phyloP scores from a whole-genome alignment of 2,113 vertebrate genomes.

The Merops nubicus region DNA sequence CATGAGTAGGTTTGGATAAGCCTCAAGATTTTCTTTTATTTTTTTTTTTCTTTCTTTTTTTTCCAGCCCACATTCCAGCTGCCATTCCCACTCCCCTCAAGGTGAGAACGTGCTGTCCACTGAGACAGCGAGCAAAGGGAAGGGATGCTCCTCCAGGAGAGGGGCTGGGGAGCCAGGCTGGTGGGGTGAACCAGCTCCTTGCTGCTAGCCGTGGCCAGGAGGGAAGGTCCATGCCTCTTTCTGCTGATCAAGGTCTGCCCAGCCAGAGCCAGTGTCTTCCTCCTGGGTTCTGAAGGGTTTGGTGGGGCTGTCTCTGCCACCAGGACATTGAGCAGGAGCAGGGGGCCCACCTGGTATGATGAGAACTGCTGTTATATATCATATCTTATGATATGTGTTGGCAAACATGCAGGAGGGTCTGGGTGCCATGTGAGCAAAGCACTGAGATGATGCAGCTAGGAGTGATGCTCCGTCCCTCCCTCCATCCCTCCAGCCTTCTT shows the following conservation, averaged over 20 bases:
- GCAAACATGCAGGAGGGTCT: background rate
- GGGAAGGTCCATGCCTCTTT: background rate
- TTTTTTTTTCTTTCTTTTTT: background rate
- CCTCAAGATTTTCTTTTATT: conserved; percentile 53
- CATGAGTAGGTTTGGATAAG: conserved; percentile 72
- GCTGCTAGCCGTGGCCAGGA: background rate
- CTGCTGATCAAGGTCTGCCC: background rate
- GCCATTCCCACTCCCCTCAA: conserved; percentile 65
- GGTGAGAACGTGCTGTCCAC: conserved; percentile 23
- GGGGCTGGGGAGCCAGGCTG: background rate
- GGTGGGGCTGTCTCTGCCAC: background rate
- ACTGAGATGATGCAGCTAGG: background rate
- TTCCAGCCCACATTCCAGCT: conserved; percentile 66
- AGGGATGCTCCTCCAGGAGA: background rate
- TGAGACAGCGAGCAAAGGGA: background rate
- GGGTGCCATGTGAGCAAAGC: background rate
- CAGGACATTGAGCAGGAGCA: background rate
- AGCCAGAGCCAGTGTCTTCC: background rate
- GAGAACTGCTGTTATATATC: background rate
- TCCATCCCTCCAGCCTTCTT: background rate
- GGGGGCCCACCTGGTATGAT: background rate
- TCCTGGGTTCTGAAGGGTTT: background rate
- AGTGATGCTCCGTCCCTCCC: background rate
- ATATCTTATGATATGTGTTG: background rate
- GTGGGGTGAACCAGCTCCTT: background rate